Conservation (phyloP, 2,797 vertebrate genomes). For the Prunella strophiata region DNA sequence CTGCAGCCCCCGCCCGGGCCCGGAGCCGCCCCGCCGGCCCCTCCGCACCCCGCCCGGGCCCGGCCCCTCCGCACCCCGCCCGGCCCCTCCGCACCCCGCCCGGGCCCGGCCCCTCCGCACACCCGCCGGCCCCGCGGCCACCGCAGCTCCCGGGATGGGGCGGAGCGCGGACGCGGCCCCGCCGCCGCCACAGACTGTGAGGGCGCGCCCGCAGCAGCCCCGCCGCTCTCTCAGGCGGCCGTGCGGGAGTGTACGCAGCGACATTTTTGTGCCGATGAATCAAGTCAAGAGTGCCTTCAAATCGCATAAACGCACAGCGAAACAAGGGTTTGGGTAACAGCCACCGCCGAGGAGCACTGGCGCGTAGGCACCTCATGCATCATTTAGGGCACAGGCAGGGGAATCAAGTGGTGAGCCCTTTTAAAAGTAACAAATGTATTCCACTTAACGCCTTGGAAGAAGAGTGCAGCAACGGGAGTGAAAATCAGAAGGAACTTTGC, state of each 20-base stretch:
- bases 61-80: too few species aligned
- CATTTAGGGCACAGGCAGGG: background rate
- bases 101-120: too few species aligned
- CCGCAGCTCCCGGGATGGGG: background rate
- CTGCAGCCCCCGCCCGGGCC: too few species aligned
- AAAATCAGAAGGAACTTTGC: background rate
- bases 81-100: too few species aligned
- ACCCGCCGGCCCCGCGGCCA: background rate
- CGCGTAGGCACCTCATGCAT: fast-evolving
- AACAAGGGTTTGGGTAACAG: fast-evolving
- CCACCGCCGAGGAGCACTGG: fast-evolving
- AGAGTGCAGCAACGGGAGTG: background rate
- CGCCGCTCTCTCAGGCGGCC: background rate
- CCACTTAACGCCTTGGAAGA: background rate
- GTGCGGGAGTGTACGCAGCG: fast-evolving
- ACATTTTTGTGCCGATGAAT: fast-evolving
- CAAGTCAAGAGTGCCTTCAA: fast-evolving
- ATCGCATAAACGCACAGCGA: fast-evolving
- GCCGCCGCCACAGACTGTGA: background rate
- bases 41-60: background rate
- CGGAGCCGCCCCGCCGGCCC: too few species aligned
- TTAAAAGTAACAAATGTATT: background rate
- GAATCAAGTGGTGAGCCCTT: background rate
- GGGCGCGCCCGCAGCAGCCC: too few species aligned
- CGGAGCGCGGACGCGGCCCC: background rate